Evolutionary conservation across 1,140 invertebrate genomes (phyloP).

Genomic region (Anastatus disparis): DNA sequence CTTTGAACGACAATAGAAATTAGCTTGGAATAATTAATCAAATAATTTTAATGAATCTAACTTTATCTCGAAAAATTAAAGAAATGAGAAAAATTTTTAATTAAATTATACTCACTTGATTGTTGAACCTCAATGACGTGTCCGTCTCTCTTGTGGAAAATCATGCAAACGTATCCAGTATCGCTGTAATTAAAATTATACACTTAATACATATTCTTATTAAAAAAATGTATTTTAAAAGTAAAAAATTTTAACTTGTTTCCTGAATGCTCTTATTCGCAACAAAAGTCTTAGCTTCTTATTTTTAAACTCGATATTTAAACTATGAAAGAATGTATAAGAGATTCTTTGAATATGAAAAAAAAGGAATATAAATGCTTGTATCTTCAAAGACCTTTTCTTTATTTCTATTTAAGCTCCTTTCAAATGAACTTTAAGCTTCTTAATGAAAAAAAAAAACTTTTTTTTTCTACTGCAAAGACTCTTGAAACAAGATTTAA

Average conservation of each 20-base stretch:
- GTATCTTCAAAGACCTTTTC: slow-evolving; percentile 31
- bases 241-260: too few relatives aligned
- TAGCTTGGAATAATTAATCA: slow-evolving; percentile 1
- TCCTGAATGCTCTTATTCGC: background rate
- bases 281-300: background rate
- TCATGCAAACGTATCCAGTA: slow-evolving; percentile 72
- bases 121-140: slow-evolving; percentile 72
- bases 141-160: slow-evolving; percentile 68
- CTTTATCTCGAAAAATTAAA: background rate
- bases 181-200: slow-evolving; percentile 62
- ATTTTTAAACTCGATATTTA: background rate
- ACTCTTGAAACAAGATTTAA: background rate
- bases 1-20: too few relatives aligned
- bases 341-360: slow-evolving; percentile 5
- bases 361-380: too few relatives aligned
- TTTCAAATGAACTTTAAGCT: background rate
- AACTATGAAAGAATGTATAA: slow-evolving; percentile 3
- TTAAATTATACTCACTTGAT: slow-evolving; percentile 61
- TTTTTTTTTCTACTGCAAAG: background rate
- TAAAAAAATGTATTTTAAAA: too few relatives aligned
- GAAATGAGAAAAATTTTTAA: background rate
- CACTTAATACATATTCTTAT: slow-evolving; percentile 5
- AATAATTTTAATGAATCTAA: background rate
- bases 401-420: slow-evolving; percentile 1
- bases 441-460: slow-evolving; percentile 31